Percentiles rank a stretch among this genome's conserved stretches.
phyloP scores from a whole-genome alignment of 1,140 invertebrate genomes.

The Brachionus manjavacas region DNA sequence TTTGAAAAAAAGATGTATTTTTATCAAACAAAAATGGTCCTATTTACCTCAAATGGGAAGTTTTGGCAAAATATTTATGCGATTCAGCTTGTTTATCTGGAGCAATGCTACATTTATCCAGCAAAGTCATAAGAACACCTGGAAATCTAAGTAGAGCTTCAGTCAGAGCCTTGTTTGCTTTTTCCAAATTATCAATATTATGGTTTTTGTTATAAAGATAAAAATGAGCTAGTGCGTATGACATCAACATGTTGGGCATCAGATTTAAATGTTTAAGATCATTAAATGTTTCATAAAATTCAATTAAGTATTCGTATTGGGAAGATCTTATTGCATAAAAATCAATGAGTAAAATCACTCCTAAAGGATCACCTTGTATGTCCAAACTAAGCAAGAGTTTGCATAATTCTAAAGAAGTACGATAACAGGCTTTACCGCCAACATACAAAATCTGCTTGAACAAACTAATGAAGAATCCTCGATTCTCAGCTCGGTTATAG shows the following conservation, averaged over 20 bases:
- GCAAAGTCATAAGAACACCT: conserved; percentile 66
- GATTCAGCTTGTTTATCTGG: conserved; percentile 64
- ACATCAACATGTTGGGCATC: conserved; percentile 81
- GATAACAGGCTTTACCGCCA: conserved; percentile 66
- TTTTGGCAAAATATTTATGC: conserved; percentile 58
- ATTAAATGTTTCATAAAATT: conserved; percentile 64
- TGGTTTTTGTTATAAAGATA: conserved; percentile 52
- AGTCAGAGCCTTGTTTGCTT: conserved; percentile 66
- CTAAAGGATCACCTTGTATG: conserved; percentile 76
- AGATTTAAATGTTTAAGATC: conserved; percentile 69
- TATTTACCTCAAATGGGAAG: conserved; percentile 10
- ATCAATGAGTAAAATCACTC: conserved; percentile 73
- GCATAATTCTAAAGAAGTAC: conserved; percentile 59
- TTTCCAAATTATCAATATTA: conserved; percentile 47
- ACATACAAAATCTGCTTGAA: conserved; percentile 78
- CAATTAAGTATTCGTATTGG: conserved; percentile 73
- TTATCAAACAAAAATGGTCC: not conserved
- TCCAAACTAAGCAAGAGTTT: conserved; percentile 68
- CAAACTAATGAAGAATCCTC: conserved; percentile 72
- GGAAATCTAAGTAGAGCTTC: conserved; percentile 79
- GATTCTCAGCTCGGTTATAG: conserved; percentile 77
- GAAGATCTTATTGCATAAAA: conserved; percentile 75
- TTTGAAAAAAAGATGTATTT: conserved; percentile 50
- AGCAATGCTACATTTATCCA: conserved; percentile 73
- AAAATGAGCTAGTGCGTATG: conserved; percentile 72